Evolutionary conservation across 2,888 invertebrate genomes (phyloP).

Genomic region (Nezara viridula): DNA sequence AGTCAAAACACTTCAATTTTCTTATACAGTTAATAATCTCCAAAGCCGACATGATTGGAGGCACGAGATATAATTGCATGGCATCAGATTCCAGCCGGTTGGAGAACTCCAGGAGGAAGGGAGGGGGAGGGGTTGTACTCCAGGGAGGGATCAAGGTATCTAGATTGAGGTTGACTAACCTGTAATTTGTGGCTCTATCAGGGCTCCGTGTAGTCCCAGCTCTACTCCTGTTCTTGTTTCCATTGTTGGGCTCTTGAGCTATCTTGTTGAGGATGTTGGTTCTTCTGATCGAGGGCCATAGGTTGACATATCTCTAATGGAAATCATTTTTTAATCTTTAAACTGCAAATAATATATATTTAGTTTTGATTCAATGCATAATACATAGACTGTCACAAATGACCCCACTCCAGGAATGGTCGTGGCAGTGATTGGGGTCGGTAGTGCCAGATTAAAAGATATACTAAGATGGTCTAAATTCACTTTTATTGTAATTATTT

Average conservation of each 20-base stretch:
- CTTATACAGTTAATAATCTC: neutral
- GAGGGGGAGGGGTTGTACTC: neutral
- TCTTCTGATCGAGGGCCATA: neutral
- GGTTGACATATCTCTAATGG: neutral
- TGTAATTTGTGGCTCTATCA: constrained; percentile 1
- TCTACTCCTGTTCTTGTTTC: neutral
- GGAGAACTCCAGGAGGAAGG: neutral
- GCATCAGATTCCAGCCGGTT: neutral
- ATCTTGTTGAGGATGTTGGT: neutral
- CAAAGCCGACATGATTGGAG: neutral
- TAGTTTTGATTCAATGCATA: too few relatives aligned
- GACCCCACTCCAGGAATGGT: too few relatives aligned
- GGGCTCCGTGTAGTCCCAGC: neutral
- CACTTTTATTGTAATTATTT: too few relatives aligned
- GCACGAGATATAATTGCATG: constrained; percentile 4
- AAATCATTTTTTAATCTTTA: too few relatives aligned
- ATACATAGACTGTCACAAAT: too few relatives aligned
- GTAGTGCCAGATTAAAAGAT: too few relatives aligned
- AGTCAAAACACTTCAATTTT: neutral
- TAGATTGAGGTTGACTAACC: constrained; percentile 21
- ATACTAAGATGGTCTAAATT: too few relatives aligned
- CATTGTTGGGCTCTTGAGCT: neutral
- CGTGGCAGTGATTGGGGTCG: too few relatives aligned
- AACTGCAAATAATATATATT: too few relatives aligned
- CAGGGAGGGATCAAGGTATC: neutral